Conservation (phyloP, 2,888 invertebrate species). For the Gymnoscelis rufifasciata region DNA sequence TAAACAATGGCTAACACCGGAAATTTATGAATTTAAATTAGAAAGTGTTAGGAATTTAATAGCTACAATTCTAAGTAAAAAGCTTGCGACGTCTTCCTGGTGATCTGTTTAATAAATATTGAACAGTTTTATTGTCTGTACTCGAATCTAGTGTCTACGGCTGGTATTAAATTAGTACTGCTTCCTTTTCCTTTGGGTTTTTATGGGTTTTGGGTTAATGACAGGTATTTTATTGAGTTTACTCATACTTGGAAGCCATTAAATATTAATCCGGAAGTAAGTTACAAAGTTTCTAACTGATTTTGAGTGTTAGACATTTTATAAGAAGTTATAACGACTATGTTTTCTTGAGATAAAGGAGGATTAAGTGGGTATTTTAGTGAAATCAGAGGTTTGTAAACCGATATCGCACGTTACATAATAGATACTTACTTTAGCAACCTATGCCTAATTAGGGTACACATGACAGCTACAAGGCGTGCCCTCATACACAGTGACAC, state of each 20-base stretch:
- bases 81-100: constrained; percentile 43
- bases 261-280: constrained; percentile 5
- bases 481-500: constrained; percentile 65
- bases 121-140: constrained; percentile 53
- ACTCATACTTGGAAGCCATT: neutral
- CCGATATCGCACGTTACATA: constrained; percentile 39
- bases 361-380: neutral
- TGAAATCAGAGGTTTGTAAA: constrained; percentile 8
- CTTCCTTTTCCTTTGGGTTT: constrained; percentile 34
- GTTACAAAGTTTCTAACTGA: neutral
- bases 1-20: constrained; percentile 65
- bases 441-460: constrained; percentile 74
- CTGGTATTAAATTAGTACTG: constrained; percentile 36
- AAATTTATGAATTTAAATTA: constrained; percentile 79
- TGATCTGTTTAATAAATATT: constrained; percentile 60
- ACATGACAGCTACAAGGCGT: constrained; percentile 76
- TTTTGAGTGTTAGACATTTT: neutral
- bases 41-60: constrained; percentile 78
- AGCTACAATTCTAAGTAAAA: constrained; percentile 32
- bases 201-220: constrained; percentile 21
- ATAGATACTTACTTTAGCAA: constrained; percentile 44
- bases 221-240: neutral
- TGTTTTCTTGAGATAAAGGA: too few relatives aligned
- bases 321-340: neutral
- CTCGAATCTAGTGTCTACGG: constrained; percentile 13